These are phyloP conservation scores for Mustela lutreola DNA, from an alignment of 2,113 vertebrate genomes.

Conservation along the genomic window DNA sequence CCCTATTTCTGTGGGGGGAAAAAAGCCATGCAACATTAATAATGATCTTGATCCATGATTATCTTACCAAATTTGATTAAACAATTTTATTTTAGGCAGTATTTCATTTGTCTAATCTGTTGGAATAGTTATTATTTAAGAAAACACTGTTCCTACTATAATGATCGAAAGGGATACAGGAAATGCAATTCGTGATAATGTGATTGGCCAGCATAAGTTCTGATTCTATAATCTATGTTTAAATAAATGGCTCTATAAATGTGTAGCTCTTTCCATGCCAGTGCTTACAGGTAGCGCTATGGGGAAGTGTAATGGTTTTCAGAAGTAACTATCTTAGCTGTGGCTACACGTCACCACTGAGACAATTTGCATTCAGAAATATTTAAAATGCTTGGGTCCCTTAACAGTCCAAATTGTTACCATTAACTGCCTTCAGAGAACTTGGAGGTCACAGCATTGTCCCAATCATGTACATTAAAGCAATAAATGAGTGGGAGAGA, in stretches of 20 bases:
- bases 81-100: not conserved
- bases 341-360: not conserved
- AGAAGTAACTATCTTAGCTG: not conserved
- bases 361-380: not conserved
- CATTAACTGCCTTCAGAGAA: not conserved
- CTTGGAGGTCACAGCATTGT: not conserved
- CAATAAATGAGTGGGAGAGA: not conserved
- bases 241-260: not conserved
- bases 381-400: not conserved
- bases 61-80: slow-evolving; percentile 10
- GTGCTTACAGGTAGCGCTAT: not conserved
- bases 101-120: not conserved
- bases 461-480: not conserved
- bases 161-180: not conserved
- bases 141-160: not conserved
- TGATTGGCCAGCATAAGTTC: not conserved
- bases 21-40: not conserved
- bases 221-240: not conserved
- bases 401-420: not conserved
- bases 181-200: not conserved
- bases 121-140: not conserved
- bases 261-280: not conserved
- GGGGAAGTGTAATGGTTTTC: not conserved
- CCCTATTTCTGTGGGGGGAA: not conserved
- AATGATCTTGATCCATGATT: not conserved